These are phyloP conservation scores for Heliocidaris tuberculata DNA, from an alignment of 35 echinoderm and acorn worm species.

Conservation along the genomic window DNA sequence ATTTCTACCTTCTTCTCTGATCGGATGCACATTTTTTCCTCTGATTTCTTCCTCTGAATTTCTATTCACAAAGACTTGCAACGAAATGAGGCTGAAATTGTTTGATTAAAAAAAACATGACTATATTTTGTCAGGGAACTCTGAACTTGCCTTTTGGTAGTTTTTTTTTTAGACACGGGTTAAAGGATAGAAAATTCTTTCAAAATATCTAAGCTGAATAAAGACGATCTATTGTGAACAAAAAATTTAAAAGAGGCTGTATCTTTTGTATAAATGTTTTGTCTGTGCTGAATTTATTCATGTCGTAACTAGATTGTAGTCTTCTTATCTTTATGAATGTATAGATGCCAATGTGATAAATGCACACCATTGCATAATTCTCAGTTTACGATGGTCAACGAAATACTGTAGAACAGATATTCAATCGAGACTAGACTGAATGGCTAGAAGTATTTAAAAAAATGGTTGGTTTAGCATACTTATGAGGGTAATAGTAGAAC, in stretches of 20 bases:
- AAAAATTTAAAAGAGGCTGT: background rate
- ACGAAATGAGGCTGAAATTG: background rate
- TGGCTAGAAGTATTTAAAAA: background rate
- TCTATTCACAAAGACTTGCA: background rate
- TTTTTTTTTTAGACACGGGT: background rate
- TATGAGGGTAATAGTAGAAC: background rate
- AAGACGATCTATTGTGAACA: background rate
- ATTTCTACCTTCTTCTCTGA: background rate
- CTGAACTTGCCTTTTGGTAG: slow-evolving; percentile 9
- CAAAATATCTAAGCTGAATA: background rate
- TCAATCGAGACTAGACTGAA: background rate
- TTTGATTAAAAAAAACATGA: background rate
- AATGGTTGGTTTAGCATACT: background rate
- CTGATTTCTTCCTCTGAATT: background rate
- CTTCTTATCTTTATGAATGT: background rate
- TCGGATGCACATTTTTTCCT: background rate
- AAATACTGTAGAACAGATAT: background rate
- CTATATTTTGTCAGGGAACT: background rate
- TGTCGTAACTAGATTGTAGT: background rate
- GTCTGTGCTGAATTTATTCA: background rate
- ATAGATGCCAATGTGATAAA: background rate
- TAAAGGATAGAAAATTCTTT: background rate
- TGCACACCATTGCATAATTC: background rate
- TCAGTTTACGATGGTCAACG: background rate
- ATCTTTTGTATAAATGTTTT: background rate